These are phyloP conservation scores for Anabas testudineus DNA, from an alignment of 2,797 vertebrate genomes.

Conservation along the genomic window DNA sequence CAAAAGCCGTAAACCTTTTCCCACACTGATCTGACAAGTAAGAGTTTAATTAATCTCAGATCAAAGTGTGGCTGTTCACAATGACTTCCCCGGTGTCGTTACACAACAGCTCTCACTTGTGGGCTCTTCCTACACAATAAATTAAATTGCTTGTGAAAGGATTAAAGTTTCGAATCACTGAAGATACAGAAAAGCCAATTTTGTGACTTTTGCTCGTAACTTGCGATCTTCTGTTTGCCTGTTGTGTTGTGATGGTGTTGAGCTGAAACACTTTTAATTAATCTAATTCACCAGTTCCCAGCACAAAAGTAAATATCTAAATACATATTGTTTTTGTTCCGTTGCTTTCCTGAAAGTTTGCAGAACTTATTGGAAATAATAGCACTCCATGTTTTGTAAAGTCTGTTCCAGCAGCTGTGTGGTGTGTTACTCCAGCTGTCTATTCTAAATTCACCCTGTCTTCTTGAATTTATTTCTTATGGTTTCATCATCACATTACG, in stretches of 20 bases:
- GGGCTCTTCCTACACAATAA: slow-evolving; percentile 16
- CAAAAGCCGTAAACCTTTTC: slow-evolving; percentile 1
- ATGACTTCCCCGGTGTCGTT: slow-evolving; percentile 9
- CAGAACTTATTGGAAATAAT: not conserved
- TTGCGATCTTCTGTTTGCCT: too few species aligned
- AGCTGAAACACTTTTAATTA: too few species aligned
- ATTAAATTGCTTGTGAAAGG: not conserved
- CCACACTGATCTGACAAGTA: not conserved
- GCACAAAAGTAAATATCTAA: too few species aligned
- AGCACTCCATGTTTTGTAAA: not conserved
- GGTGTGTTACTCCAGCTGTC: not conserved
- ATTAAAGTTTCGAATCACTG: slow-evolving; percentile 6
- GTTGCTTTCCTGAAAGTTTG: not conserved
- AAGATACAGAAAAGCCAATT: not conserved
- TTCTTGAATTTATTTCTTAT: not conserved
- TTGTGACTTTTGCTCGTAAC: too few species aligned
- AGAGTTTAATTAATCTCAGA: slow-evolving; percentile 15
- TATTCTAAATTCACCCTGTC: not conserved
- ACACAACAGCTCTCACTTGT: not conserved
- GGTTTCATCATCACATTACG: not conserved
- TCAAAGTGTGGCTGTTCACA: slow-evolving; percentile 12
- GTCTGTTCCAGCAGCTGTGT: not conserved
- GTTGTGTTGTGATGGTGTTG: too few species aligned
- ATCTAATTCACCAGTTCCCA: too few species aligned
- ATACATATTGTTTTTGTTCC: not conserved